Evolutionary conservation across 2,113 vertebrate species (phyloP).

Genomic region (Stigmatopora argus): DNA sequence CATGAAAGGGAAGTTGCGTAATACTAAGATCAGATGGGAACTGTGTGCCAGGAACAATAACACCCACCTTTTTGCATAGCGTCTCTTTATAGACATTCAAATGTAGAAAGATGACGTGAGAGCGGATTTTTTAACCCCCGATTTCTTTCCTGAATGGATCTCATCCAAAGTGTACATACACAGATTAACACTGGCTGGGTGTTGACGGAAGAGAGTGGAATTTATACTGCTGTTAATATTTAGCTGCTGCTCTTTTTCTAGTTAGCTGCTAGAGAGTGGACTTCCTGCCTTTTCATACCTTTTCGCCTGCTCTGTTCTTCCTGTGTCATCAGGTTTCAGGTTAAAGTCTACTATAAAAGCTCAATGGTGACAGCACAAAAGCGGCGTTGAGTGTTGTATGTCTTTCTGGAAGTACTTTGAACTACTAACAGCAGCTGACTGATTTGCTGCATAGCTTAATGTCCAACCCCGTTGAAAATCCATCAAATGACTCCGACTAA

Average conservation of each 20-base stretch:
- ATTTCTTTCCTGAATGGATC: constrained; percentile 19
- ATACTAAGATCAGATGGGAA: constrained; percentile 34
- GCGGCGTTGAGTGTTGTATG: neutral
- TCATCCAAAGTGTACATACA: constrained; percentile 29
- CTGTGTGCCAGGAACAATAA: constrained; percentile 20
- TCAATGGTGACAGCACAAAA: neutral
- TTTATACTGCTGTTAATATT: constrained; percentile 48
- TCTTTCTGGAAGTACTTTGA: neutral
- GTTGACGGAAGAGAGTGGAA: neutral
- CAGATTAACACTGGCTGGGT: neutral
- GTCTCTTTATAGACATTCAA: neutral
- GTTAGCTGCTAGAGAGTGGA: constrained; percentile 50
- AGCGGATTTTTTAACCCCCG: constrained; percentile 35
- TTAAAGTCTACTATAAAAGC: constrained; percentile 25
- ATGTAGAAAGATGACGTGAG: constrained; percentile 23
- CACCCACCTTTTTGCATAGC: neutral
- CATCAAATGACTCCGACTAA: neutral
- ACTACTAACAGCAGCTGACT: neutral
- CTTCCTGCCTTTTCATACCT: constrained; percentile 20
- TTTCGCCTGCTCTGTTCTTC: neutral
- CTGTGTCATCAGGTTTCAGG: neutral
- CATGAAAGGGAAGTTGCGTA: constrained; percentile 30
- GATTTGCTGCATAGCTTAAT: neutral
- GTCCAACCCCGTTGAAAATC: neutral
- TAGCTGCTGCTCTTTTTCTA: constrained; percentile 29